Evolutionary conservation across 2,888 invertebrate genomes (phyloP).

Genomic region (Cephonodes hylas): DNA sequence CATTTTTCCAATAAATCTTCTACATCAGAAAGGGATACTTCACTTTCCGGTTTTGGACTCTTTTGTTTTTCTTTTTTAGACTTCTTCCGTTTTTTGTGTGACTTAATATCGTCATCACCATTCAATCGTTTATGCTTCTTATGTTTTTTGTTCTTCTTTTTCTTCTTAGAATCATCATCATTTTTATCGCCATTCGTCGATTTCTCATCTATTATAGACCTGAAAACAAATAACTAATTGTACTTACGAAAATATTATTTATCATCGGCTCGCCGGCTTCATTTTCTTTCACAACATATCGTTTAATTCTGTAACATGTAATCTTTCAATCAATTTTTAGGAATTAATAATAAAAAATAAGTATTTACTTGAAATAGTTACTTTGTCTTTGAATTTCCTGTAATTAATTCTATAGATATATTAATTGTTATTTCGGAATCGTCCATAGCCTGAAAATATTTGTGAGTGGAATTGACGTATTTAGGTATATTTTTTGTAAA

Average conservation of each 20-base stretch:
- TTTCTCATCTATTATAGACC: slow-evolving; percentile 34
- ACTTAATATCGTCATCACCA: slow-evolving; percentile 75
- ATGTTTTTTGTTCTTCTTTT: slow-evolving; percentile 81
- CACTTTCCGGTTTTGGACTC: slow-evolving; percentile 64
- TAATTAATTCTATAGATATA: slow-evolving; percentile 40
- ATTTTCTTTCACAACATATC: slow-evolving; percentile 43
- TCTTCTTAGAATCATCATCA: slow-evolving; percentile 66
- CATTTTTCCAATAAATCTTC: slow-evolving; percentile 66
- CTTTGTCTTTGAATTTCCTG: slow-evolving; percentile 28
- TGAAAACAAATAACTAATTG: slow-evolving; percentile 33
- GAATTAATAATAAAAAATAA: neutral
- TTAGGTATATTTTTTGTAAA: neutral
- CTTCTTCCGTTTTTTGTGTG: slow-evolving; percentile 80
- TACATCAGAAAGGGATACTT: slow-evolving; percentile 66
- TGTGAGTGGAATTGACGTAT: neutral
- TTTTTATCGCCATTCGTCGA: slow-evolving; percentile 42
- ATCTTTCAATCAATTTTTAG: slow-evolving; percentile 12
- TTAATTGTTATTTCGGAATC: slow-evolving; percentile 34
- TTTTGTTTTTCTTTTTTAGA: slow-evolving; percentile 79
- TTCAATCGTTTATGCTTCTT: slow-evolving; percentile 86
- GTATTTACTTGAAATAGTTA: slow-evolving; percentile 12
- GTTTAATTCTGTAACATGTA: slow-evolving; percentile 51
- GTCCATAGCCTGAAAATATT: slow-evolving; percentile 30
- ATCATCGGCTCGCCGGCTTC: slow-evolving; percentile 25
- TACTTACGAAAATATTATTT: slow-evolving; percentile 48